A percentile compares a stretch with the other conserved stretches of the same genome.
These are phyloP conservation scores for Panthera uncia DNA, from an alignment of 2,113 vertebrate species.

Conservation along the genomic window DNA sequence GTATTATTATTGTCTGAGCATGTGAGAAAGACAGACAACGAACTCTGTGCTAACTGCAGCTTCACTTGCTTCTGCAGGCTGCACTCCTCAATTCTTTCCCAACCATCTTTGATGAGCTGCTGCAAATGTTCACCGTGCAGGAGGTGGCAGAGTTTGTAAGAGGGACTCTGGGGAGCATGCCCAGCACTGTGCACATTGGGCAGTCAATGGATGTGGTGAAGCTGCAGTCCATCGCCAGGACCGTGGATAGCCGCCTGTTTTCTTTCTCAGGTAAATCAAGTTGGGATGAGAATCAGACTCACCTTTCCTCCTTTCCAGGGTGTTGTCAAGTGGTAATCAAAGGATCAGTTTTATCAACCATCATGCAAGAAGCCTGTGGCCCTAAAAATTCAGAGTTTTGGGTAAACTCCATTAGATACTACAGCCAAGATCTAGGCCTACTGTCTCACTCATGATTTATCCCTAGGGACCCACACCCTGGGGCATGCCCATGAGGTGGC, in stretches of 20 bases:
- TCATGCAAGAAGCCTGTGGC: neutral
- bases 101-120: conserved; percentile 96
- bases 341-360: neutral
- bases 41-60: neutral
- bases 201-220: conserved; percentile 98
- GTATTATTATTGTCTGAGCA: neutral
- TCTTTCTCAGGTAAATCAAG: conserved; percentile 92
- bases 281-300: neutral
- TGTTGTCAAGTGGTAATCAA: neutral
- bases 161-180: conserved; percentile 96
- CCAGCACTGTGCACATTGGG: conserved; percentile 95
- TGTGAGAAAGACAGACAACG: neutral
- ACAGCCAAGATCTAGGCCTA: neutral
- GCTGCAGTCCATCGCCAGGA: conserved; percentile 96
- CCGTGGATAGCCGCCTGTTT: conserved; percentile 97
- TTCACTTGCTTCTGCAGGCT: conserved; percentile 85
- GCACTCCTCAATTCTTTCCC: conserved; percentile 97
- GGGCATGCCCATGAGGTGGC: neutral
- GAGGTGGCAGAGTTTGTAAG: conserved; percentile 97
- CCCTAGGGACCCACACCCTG: neutral
- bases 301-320: neutral
- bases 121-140: conserved; percentile 98
- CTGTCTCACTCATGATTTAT: neutral
- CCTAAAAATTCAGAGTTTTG: conserved; percentile 21
- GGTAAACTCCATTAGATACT: neutral